These are phyloP conservation scores for Mya arenaria DNA, from an alignment of 1,140 invertebrate species.

Conservation along the genomic window DNA sequence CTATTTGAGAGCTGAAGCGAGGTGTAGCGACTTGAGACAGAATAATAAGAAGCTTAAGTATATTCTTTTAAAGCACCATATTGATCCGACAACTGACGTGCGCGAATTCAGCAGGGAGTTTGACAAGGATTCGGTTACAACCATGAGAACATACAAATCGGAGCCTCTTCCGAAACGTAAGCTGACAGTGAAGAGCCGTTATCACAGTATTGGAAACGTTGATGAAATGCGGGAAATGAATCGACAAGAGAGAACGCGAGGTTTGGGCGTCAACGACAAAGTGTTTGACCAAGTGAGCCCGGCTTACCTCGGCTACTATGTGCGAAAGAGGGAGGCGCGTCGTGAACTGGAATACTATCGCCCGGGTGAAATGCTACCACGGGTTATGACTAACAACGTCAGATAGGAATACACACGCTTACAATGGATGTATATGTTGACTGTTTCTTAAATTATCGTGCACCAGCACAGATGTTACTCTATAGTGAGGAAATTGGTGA, in stretches of 20 bases:
- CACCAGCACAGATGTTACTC: too few species aligned
- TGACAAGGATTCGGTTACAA: conserved; percentile 2
- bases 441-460: too few species aligned
- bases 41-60: conserved; percentile 38
- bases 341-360: background rate
- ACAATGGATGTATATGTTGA: too few species aligned
- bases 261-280: background rate
- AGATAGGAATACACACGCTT: background rate
- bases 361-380: conserved; percentile 10
- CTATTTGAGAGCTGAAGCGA: conserved; percentile 7
- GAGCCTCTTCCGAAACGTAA: conserved; percentile 9
- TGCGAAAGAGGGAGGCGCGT: conserved; percentile 18
- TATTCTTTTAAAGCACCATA: conserved; percentile 35
- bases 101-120: conserved; percentile 25
- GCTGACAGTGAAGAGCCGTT: conserved; percentile 20
- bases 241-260: conserved; percentile 6
- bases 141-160: background rate
- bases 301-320: conserved; percentile 21
- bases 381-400: conserved; percentile 11
- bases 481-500: too few species aligned
- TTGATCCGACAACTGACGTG: conserved; percentile 27
- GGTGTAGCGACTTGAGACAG: background rate
- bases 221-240: conserved; percentile 5
- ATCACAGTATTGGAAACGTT: background rate
- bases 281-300: conserved; percentile 37